Evolutionary conservation across 2,113 vertebrate genomes (phyloP).

Genomic region (Atrichornis clamosus): DNA sequence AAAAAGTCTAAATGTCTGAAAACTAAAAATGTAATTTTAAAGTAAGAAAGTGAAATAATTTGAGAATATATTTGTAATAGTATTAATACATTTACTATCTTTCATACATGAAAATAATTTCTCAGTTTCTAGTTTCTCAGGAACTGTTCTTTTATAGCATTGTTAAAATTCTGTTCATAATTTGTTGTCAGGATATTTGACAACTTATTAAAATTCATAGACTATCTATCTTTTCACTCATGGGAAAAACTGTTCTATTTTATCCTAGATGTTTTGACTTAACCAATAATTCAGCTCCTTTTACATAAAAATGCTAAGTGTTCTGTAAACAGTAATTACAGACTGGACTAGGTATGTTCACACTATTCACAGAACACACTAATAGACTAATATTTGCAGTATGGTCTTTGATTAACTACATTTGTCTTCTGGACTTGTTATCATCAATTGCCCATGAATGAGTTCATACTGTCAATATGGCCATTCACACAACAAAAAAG

Average conservation of each 20-base stretch:
- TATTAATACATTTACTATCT: neutral
- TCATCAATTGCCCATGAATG: neutral
- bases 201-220: constrained; percentile 14
- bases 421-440: neutral
- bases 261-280: neutral
- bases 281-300: constrained; percentile 7
- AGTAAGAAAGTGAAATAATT: neutral
- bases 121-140: neutral
- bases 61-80: neutral
- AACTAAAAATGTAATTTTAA: neutral
- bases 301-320: neutral
- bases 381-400: neutral
- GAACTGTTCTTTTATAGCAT: neutral
- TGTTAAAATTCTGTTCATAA: neutral
- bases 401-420: neutral
- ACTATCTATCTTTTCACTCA: neutral
- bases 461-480: neutral
- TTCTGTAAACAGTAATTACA: neutral
- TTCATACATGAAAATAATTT: neutral
- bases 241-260: neutral
- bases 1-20: neutral
- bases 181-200: neutral
- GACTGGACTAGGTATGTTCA: neutral
- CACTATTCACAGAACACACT: neutral
- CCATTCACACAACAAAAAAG: neutral